Percentiles rank a stretch among this genome's conserved stretches.
Conservation (phyloP, 1,140 invertebrate species). For the Marisa cornuarietis region DNA sequence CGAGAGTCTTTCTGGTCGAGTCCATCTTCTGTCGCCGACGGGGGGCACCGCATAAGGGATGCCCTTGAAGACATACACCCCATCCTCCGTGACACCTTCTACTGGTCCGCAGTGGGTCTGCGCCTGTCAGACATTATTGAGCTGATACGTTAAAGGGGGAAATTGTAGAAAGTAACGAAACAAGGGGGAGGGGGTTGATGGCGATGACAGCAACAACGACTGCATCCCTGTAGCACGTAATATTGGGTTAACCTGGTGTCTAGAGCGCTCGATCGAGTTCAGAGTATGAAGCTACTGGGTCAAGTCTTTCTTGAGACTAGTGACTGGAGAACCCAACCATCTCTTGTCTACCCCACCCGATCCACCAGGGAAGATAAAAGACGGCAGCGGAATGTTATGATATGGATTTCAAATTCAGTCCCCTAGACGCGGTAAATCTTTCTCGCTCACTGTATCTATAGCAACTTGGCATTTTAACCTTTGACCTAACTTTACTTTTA, state of each 20-base stretch:
- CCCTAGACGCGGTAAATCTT: too few relatives aligned
- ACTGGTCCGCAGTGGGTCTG: constrained; percentile 18
- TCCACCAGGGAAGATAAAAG: too few relatives aligned
- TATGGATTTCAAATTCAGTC: too few relatives aligned
- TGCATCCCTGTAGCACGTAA: neutral
- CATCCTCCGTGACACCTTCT: constrained; percentile 66
- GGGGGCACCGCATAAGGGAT: constrained; percentile 88
- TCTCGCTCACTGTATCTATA: too few relatives aligned
- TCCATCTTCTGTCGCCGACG: constrained; percentile 73
- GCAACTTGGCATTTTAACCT: too few relatives aligned
- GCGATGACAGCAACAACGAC: constrained; percentile 13
- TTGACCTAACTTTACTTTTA: too few relatives aligned
- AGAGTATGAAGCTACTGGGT: neutral
- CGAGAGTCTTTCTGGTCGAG: constrained; percentile 71
- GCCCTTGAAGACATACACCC: constrained; percentile 82
- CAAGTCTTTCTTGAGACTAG: constrained; percentile 1
- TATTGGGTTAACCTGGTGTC: neutral
- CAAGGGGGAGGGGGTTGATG: neutral
- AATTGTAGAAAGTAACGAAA: constrained; percentile 3
- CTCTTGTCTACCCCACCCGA: neutral
- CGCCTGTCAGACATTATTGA: constrained; percentile 6
- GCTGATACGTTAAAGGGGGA: constrained; percentile 19
- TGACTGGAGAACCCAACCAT: neutral
- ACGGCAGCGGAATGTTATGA: too few relatives aligned
- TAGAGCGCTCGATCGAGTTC: neutral